A percentile compares a stretch with the other conserved stretches of the same genome.
phyloP scores from a whole-genome alignment of 2,113 vertebrate species.

The Sylvietta virens region DNA sequence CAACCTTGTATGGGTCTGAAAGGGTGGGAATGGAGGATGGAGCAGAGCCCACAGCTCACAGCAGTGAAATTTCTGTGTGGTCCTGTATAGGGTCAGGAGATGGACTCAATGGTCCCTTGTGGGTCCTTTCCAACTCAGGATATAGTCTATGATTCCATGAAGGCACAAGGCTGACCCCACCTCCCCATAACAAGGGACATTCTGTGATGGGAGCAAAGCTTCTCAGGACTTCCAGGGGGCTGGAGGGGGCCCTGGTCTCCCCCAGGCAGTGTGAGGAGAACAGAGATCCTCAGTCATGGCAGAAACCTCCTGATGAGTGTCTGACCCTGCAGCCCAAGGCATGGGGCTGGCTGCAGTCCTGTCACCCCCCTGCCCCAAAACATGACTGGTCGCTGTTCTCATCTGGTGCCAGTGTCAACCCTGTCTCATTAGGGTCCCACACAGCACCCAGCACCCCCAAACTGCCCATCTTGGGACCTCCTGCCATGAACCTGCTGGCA shows the following conservation, averaged over 20 bases:
- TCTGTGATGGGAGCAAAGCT: neutral
- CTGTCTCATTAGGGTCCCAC: neutral
- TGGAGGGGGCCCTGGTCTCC: neutral
- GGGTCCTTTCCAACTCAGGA: neutral
- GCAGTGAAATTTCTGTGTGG: neutral
- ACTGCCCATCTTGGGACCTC: neutral
- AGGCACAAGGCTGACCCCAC: neutral
- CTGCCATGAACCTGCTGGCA: neutral
- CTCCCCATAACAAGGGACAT: neutral
- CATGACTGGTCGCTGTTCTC: rapidly evolving
- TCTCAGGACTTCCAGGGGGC: rapidly evolving
- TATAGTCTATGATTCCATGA: neutral
- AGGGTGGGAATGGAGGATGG: neutral
- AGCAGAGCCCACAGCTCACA: neutral
- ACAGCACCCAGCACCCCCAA: neutral
- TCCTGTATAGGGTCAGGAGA: neutral
- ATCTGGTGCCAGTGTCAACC: neutral
- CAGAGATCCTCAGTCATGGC: neutral
- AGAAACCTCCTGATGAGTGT: too few species aligned
- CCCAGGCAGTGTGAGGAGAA: neutral
- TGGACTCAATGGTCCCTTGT: neutral
- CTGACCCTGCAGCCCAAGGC: neutral
- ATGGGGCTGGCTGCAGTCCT: rapidly evolving
- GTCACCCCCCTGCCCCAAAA: neutral
- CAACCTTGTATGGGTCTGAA: rapidly evolving